Evolutionary conservation across 2,888 invertebrate genomes (phyloP).

Genomic region (Chirona hameri): DNA sequence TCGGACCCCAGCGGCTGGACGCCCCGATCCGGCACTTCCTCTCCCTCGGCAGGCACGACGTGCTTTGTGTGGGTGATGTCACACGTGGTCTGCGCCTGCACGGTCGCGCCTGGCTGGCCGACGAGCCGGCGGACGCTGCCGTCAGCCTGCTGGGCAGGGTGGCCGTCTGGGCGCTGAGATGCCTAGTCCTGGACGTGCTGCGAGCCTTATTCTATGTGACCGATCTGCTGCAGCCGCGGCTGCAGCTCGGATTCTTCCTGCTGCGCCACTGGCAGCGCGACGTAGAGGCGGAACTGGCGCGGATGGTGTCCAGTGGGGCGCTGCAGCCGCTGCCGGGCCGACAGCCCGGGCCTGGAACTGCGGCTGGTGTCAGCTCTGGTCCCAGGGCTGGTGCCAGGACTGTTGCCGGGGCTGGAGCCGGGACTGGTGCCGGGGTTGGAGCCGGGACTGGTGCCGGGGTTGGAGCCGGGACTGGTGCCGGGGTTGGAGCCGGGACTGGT

Average conservation of each 20-base stretch:
- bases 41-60: neutral
- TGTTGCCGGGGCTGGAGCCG: too few species aligned
- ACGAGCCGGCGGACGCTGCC: neutral
- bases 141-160: neutral
- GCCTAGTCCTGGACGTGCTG: neutral
- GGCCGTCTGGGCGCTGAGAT: neutral
- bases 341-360: neutral
- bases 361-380: neutral
- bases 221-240: neutral
- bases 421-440: neutral
- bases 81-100: neutral
- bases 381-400: neutral
- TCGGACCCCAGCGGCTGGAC: neutral
- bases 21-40: neutral
- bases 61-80: neutral
- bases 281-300: neutral
- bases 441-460: too few species aligned
- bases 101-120: constrained; percentile 1
- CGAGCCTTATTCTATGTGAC: neutral
- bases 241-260: constrained; percentile 1
- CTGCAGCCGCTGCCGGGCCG: neutral
- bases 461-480: too few species aligned
- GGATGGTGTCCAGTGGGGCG: neutral
- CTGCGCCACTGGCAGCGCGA: neutral
- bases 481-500: neutral